These are phyloP conservation scores for Trachemys scripta DNA, from an alignment of 2,113 vertebrate species.

Conservation along the genomic window DNA sequence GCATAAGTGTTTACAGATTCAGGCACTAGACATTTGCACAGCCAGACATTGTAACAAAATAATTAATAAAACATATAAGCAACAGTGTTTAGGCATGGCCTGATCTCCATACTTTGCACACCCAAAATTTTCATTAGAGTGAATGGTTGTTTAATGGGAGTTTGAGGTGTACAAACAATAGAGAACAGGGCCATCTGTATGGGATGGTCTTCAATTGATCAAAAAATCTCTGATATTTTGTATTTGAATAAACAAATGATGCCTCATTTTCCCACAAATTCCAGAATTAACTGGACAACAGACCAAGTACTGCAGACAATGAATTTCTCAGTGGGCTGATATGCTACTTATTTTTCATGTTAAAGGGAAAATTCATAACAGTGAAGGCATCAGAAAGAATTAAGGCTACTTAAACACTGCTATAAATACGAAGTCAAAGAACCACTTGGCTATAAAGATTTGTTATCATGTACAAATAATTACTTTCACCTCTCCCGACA, in stretches of 20 bases:
- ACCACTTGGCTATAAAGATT: neutral
- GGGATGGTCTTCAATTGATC: neutral
- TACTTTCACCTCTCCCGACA: neutral
- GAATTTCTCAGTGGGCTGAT: too few relatives aligned
- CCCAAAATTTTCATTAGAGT: neutral
- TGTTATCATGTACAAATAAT: neutral
- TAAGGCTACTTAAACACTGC: neutral
- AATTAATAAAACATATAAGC: neutral
- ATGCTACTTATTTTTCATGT: neutral
- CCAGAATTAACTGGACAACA: neutral
- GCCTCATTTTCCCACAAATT: neutral
- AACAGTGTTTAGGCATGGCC: neutral
- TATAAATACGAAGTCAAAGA: neutral
- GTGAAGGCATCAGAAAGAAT: neutral
- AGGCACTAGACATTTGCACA: neutral
- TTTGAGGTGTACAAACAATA: neutral
- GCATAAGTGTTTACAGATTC: neutral
- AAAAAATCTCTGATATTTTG: neutral
- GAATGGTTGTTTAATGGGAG: neutral
- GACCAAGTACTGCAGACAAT: neutral
- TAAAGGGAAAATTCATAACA: neutral
- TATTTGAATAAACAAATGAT: neutral
- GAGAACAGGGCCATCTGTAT: neutral
- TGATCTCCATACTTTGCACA: neutral
- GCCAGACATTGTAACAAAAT: neutral